Evolutionary conservation across 2,797 vertebrate genomes (phyloP), one percentile per base, ranked within the genome.

Genomic region (Zenarchopterus dispar): DNA sequence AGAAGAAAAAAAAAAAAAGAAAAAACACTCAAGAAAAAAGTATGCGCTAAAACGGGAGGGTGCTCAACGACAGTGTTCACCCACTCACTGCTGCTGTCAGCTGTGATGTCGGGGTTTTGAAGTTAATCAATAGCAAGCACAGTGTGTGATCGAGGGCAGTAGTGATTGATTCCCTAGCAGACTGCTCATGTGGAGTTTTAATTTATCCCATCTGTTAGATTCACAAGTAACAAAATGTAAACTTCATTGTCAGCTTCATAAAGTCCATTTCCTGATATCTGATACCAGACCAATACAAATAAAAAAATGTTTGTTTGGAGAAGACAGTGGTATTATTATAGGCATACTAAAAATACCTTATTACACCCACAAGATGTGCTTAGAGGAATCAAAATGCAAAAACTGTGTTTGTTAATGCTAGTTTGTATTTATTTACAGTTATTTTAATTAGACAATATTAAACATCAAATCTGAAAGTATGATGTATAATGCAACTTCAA

Each of bases 141-240:
- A 75, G 42, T 65, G 62, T 77, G 81, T 65, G 68, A 84, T 44
- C 52, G 73, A 84, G 85, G 73, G 42, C 49, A 26, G 56, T 22
- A 17, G 42, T 47, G 72, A 90, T 91, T 80, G 88, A 91, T 87
- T 80, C 61, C 18, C 59, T 21, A 28, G 36, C 57, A 74, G 77
- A 68, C 68, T 73, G 66, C 78, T 75, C 62, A 67, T 81, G 81
- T 51, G 62, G 77, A 45, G 49, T 66, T 82, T 88, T 72, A 70
- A 82, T 84, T 75, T 67, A 73, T 64, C 49, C 71, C 44, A 31
- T 74, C 58, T 62, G 63, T 53, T 67, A 71, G 62, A 77, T 64
- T 73, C 73, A 66, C 45, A 17, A 13, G 51, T 65, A 52, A 51
- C 39, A 65, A 73, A 19, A 33, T 43, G 17, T 18, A 51, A 24